These are phyloP conservation scores for Halesus radiatus DNA, from an alignment of 1,140 invertebrate species.

Conservation along the genomic window DNA sequence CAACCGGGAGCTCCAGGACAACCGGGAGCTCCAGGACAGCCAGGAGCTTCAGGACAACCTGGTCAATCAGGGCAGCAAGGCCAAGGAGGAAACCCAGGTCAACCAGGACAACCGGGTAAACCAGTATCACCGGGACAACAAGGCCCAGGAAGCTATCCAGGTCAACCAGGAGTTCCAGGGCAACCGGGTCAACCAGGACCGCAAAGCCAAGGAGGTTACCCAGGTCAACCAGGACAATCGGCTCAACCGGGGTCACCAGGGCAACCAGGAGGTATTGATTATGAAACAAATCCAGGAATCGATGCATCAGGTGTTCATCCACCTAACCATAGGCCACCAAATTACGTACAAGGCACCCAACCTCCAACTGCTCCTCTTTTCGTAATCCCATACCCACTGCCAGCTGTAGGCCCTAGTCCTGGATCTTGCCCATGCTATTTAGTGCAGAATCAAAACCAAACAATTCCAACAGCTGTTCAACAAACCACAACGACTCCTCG, in stretches of 20 bases:
- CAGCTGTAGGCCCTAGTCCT: constrained; percentile 69
- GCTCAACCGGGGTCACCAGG: constrained; percentile 37
- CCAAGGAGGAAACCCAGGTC: not conserved
- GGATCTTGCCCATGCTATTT: constrained; percentile 71
- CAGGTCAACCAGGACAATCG: not conserved
- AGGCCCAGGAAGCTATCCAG: constrained; percentile 36
- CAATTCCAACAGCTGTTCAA: constrained; percentile 59
- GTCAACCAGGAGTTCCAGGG: constrained; percentile 18
- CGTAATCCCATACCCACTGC: constrained; percentile 70
- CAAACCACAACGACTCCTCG: constrained; percentile 57
- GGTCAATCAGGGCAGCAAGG: constrained; percentile 34
- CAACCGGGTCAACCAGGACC: constrained; percentile 14
- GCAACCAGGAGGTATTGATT: constrained; percentile 21
- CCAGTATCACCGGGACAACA: constrained; percentile 46
- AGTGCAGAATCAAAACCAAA: constrained; percentile 60
- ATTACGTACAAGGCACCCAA: not conserved
- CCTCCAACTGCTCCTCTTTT: constrained; percentile 65
- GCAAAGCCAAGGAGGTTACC: constrained; percentile 5
- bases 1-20: not conserved
- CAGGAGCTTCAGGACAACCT: not conserved
- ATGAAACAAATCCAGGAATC: constrained; percentile 24
- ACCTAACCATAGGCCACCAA: constrained; percentile 58
- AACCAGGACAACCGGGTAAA: not conserved
- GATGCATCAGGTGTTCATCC: constrained; percentile 60
- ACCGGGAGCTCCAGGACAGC: not conserved